Base-by-base conservation (phyloP, 2,888 invertebrate genomes). In the Argynnis bischoffii region DNA sequence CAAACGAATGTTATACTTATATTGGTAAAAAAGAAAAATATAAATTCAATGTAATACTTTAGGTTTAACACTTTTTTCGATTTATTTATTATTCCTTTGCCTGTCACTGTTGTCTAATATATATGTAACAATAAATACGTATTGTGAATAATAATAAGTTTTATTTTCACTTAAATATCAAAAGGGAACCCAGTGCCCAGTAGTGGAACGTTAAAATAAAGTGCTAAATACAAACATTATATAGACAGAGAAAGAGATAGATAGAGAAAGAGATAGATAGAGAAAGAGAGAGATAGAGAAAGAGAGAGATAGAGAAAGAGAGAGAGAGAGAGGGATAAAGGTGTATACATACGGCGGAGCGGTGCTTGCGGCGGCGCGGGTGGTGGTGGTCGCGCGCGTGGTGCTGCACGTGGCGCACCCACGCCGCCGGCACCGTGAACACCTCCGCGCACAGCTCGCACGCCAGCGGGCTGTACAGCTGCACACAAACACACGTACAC, bases 391-490 rank as follows among this genome's bases (percentile, higher is more conserved):
- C 90, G 79, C 94, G 95, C 2, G 96, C 95, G 85, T 97, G 97
- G 2, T 94, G 94, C 88, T 97, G 96, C 82, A 97, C 96, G 86
- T 97, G 97, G 47, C 96, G 94, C 73, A 97, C 96, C 96, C 97
- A 96, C 70, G 96, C 96, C 16, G 95, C 96, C 67, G 97, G 97
- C 78, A 96, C 93, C 65, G 95, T 95, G 88, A 97, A 97, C 73
- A 96, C 95, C 90, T 96, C 96, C 78, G 96, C 95, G 85, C 97
- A 97, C 81, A 97, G 93, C 86, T 97, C 97, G 86, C 97, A 97
- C 14, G 96, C 95, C 75, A 97, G 88, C 55, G 96, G 96, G 31
- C 96, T 96, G 84, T 96, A 97, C 65, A 94, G 86, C 88, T 93
- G 84, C 2, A 64, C 63, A n/a, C 46, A 54, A 11, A 59, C 31